Conservation (phyloP, 2,888 invertebrate species). For the Lottia gigantea region DNA sequence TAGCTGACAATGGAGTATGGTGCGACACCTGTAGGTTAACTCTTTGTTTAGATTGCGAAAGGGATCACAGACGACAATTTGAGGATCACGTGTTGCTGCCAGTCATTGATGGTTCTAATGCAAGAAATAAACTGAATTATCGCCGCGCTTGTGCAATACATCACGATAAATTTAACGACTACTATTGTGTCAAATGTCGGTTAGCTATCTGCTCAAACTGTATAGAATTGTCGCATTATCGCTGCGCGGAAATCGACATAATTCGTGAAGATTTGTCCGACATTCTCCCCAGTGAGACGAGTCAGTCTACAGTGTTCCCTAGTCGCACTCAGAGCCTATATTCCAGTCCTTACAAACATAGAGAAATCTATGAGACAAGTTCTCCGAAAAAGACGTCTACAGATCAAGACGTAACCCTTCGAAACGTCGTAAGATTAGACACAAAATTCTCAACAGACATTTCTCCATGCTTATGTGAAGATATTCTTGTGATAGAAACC, state of each 20-base stretch:
- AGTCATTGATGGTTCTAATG: background rate
- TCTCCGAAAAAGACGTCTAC: background rate
- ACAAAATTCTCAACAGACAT: background rate
- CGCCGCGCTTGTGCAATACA: background rate
- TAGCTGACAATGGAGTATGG: background rate
- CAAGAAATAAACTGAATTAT: background rate
- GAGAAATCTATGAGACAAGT: background rate
- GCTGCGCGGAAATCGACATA: background rate
- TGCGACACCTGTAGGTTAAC: background rate
- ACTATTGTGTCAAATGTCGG: background rate
- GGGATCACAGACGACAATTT: background rate
- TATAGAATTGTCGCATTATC: background rate
- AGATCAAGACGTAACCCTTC: background rate
- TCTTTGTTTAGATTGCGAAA: background rate
- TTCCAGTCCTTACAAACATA: background rate
- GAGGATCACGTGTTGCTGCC: background rate
- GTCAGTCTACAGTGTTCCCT: background rate
- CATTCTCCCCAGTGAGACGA: background rate
- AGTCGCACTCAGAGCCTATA: background rate
- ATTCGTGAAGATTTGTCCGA: conserved; percentile 2
- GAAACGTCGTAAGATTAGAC: background rate
- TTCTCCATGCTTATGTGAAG: background rate
- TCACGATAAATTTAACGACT: background rate
- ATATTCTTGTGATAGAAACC: background rate
- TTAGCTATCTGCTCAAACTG: background rate